Evolutionary conservation across 2,888 invertebrate genomes (phyloP).

Genomic region (Aphelenchoides bicaudatus): DNA sequence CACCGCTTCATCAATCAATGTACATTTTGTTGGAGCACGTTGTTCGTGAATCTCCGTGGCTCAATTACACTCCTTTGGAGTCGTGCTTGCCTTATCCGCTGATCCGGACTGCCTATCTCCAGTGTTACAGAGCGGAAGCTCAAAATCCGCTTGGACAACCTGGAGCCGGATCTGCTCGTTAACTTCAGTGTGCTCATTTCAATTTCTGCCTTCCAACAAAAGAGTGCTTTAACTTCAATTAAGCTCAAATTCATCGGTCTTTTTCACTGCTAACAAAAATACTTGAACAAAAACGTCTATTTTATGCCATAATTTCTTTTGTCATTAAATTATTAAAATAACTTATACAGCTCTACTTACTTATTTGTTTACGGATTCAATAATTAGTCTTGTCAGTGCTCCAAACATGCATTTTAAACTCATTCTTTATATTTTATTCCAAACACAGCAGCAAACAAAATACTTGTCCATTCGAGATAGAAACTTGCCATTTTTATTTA

Average conservation of each 20-base stretch:
- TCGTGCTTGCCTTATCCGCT: conserved; percentile 98
- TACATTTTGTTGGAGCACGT: conserved; percentile 90
- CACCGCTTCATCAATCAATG: conserved; percentile 88
- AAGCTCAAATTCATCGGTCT: background rate
- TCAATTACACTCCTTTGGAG: conserved; percentile 96
- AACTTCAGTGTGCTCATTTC: too few species aligned
- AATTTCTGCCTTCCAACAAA: background rate
- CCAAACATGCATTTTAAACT: too few species aligned
- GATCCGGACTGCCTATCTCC: conserved; percentile 91
- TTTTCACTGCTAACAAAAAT: background rate
- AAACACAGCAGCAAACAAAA: background rate
- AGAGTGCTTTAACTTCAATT: background rate
- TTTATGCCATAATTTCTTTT: too few species aligned
- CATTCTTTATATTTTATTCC: background rate
- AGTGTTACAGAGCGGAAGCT: conserved; percentile 36
- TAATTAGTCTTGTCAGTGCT: too few species aligned
- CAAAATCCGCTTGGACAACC: background rate
- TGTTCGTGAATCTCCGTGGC: conserved; percentile 93
- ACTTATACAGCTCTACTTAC: too few species aligned
- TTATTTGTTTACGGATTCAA: too few species aligned
- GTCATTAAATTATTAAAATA: too few species aligned
- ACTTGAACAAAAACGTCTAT: too few species aligned
- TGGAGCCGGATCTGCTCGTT: conserved; percentile 11
- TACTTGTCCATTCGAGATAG: background rate
- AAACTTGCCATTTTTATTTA: background rate